A percentile compares a stretch with the other conserved stretches of the same genome.
Conservation (phyloP, 2,888 invertebrate species). For the Dryocosmus kuriphilus region DNA sequence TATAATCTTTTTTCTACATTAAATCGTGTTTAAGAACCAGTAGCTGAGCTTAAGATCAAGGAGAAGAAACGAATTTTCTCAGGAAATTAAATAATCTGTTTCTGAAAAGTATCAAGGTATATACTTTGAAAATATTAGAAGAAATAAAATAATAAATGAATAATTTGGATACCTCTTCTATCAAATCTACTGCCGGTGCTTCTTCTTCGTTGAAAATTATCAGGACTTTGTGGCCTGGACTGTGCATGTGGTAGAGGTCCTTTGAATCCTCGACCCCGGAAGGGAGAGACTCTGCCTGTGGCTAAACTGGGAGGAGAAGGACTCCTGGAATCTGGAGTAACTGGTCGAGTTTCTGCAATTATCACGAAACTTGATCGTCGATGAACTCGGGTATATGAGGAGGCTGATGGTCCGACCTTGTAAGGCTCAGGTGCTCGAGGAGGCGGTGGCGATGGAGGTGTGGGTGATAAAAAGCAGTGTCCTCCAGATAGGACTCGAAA, state of each 20-base stretch:
- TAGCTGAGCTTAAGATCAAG: too few species aligned
- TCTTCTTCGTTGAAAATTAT: constrained; percentile 53
- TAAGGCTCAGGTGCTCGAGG: constrained; percentile 75
- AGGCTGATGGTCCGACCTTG: constrained; percentile 66
- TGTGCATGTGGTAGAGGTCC: constrained; percentile 76
- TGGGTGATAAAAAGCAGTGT: constrained; percentile 59
- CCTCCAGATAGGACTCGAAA: constrained; percentile 70
- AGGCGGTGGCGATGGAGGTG: constrained; percentile 66
- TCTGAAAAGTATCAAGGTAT: too few species aligned
- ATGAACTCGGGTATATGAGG: constrained; percentile 80
- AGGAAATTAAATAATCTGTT: too few species aligned
- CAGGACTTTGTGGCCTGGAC: constrained; percentile 81
- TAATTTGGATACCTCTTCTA: constrained; percentile 60
- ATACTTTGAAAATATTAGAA: too few species aligned
- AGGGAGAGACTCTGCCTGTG: constrained; percentile 81
- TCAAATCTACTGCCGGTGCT: constrained; percentile 57
- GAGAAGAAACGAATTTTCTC: too few species aligned
- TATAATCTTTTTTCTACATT: too few species aligned
- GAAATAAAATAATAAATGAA: neutral
- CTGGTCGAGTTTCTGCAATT: constrained; percentile 81
- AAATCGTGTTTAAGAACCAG: too few species aligned
- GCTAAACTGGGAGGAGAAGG: constrained; percentile 77
- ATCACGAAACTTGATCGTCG: constrained; percentile 86
- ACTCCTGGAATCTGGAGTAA: constrained; percentile 78
- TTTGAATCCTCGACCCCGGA: constrained; percentile 81